Base-by-base conservation (phyloP, 1,140 invertebrate species). In the Sinonovacula constricta region DNA sequence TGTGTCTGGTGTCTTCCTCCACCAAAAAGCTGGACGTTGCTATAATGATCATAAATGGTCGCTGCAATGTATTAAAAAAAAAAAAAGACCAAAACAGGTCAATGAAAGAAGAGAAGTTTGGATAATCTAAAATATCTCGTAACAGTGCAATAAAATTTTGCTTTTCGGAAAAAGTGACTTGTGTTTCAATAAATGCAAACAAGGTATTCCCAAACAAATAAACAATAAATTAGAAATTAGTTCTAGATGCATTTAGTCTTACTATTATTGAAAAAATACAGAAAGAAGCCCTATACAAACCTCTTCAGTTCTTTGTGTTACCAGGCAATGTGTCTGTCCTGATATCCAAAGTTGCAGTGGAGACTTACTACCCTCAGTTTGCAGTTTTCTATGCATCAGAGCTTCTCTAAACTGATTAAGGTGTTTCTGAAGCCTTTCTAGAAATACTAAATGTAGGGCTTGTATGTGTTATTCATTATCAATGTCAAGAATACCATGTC, bases 291-390 rank as follows among this genome's bases (percentile, higher is more conserved):
- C 18, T 45, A 10, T 7, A 10, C 39, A 10, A 10, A 45, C 39
- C 39, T 45, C 39, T 10, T 45, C 39, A 10, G 18, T 18, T 10
- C 18, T 18, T 18, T 45, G 39, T 45, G 39, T 45, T 10, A 45
- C 39, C n/a, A n/a, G n/a, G n/a, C n/a, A n/a, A 45, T 45, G 39
- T 45, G 39, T 66, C 24, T 49, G 39, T 22, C 63, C 63, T 36
- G 30, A 36, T 66, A 66, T 39, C 36, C 63, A 66, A 45, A 66
- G 63, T 34, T 66, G 36, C 62, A 65, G 4, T 24, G 39, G 63
- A 26, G 30, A 36, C 49, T 26, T 51, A 49, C 49, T 66, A 31
- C 39, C 34, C 39, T 34, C 34, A 36, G 30, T 15, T 36, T 18
- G 28, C 62, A 65, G 33, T 39, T 31, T 31, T n/a, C 39, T 39